Percentiles rank a stretch among this genome's conserved stretches.
These are phyloP conservation scores for Premnoplex brunnescens DNA, from an alignment of 2,797 vertebrate species.

Conservation along the genomic window DNA sequence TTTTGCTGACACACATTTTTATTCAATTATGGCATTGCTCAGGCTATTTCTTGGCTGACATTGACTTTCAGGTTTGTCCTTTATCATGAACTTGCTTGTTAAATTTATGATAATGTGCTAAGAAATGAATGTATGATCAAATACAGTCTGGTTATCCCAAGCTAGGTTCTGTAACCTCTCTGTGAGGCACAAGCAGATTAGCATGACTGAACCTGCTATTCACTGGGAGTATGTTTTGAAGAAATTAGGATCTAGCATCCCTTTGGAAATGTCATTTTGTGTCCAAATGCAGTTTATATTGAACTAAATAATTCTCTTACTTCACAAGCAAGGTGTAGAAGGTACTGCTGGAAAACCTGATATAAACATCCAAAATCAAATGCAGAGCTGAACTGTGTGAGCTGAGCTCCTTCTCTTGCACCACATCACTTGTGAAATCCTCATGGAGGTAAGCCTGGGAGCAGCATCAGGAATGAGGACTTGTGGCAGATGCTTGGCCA, in stretches of 20 bases:
- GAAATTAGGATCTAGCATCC: background rate
- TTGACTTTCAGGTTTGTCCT: conserved; percentile 13
- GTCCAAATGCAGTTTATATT: background rate
- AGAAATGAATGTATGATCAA: background rate
- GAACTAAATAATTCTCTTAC: background rate
- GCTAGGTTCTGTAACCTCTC: background rate
- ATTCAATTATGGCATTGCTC: background rate
- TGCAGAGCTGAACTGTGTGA: background rate
- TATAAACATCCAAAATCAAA: background rate
- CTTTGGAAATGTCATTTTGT: background rate
- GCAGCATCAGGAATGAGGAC: background rate
- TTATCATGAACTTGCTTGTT: conserved; percentile 21
- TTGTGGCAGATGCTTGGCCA: background rate
- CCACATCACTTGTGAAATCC: accelerated
- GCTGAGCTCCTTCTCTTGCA: background rate
- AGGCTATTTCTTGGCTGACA: background rate
- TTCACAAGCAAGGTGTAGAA: background rate
- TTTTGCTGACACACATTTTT: conserved; percentile 1
- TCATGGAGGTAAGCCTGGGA: background rate
- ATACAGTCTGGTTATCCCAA: background rate
- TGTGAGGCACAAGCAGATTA: background rate
- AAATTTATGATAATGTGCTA: conserved; percentile 13
- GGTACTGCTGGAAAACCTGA: background rate
- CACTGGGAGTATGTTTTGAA: background rate
- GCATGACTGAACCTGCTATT: background rate